These are phyloP conservation scores for Paralichthys olivaceus DNA, from an alignment of 2,113 vertebrate species.

Conservation along the genomic window DNA sequence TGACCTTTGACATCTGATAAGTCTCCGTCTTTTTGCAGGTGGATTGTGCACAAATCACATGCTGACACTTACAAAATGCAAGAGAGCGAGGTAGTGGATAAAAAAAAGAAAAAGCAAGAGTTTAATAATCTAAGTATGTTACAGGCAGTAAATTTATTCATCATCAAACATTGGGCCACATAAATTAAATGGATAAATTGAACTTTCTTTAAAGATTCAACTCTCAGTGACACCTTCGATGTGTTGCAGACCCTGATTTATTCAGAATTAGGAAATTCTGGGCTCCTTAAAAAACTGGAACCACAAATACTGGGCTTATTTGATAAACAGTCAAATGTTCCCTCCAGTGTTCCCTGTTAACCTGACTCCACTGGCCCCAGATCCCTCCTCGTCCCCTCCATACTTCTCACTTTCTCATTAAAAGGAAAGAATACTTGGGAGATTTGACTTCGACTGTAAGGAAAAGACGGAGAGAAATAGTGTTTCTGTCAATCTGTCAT, in stretches of 20 bases:
- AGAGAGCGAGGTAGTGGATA: too few species aligned
- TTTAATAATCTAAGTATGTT: too few species aligned
- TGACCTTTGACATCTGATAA: too few species aligned
- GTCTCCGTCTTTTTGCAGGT: too few species aligned
- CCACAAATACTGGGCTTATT: slow-evolving; percentile 52
- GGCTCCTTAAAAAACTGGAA: slow-evolving; percentile 13
- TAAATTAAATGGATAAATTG: too few species aligned
- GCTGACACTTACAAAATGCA: too few species aligned
- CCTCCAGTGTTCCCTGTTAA: slow-evolving; percentile 29
- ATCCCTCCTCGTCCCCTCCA: slow-evolving; percentile 29
- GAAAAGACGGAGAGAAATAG: slow-evolving; percentile 48
- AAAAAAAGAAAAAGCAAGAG: too few species aligned
- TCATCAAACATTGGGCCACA: too few species aligned
- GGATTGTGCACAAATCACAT: too few species aligned
- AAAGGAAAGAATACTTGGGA: slow-evolving; percentile 43
- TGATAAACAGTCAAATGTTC: not conserved
- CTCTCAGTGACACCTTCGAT: too few species aligned
- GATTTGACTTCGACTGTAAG: slow-evolving; percentile 30
- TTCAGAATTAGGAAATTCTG: slow-evolving; percentile 41
- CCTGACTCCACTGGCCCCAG: slow-evolving; percentile 20
- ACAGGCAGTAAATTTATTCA: too few species aligned
- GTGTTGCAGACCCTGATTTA: slow-evolving; percentile 27
- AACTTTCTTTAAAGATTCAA: too few species aligned
- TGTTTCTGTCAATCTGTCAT: slow-evolving; percentile 72
- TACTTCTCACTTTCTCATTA: slow-evolving; percentile 66